These are phyloP conservation scores for Athene cunicularia DNA, from an alignment of 2,113 vertebrate genomes.

Conservation along the genomic window DNA sequence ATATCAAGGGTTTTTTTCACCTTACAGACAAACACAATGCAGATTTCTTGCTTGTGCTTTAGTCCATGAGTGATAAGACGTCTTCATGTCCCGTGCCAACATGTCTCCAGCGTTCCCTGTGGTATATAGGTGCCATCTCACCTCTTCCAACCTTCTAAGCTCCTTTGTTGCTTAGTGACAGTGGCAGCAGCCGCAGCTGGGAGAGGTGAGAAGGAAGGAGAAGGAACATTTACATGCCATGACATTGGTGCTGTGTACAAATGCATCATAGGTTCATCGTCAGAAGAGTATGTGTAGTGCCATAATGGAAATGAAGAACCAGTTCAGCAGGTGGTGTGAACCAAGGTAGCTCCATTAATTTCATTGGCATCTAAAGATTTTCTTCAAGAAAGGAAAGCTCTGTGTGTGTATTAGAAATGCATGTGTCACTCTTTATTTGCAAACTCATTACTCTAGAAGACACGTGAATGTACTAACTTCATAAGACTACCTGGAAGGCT, in stretches of 20 bases:
- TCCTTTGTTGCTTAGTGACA: not conserved
- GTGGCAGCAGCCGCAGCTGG: not conserved
- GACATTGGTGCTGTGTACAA: conserved; percentile 2
- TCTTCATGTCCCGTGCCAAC: not conserved
- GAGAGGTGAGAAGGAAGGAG: not conserved
- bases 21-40: not conserved
- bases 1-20: accelerated
- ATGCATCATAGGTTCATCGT: not conserved
- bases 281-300: not conserved
- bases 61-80: not conserved
- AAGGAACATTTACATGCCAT: not conserved
- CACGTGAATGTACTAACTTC: not conserved
- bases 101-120: not conserved
- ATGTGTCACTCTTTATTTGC: not conserved
- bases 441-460: not conserved
- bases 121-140: not conserved
- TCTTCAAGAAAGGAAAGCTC: not conserved
- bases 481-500: not conserved
- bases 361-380: not conserved
- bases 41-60: not conserved
- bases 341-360: not conserved
- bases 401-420: not conserved
- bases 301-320: conserved; percentile 1
- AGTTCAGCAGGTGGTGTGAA: conserved; percentile 11
- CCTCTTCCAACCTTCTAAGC: not conserved